Base-by-base conservation (phyloP, 2,888 invertebrate species). In the Acleris holmiana region DNA sequence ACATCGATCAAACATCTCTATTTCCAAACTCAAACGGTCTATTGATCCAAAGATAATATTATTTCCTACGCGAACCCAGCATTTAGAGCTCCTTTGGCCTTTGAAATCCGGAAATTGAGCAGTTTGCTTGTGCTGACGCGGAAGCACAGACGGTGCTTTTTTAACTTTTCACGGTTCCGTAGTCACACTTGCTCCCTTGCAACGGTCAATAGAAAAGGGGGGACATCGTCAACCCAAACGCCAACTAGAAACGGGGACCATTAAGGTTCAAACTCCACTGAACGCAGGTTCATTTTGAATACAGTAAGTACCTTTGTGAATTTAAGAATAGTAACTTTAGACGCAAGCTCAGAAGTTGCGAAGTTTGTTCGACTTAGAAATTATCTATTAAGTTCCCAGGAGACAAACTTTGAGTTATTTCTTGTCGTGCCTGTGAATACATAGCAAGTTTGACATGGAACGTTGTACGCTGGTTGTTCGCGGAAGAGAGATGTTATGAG, bases 351-450 rank as follows among this genome's bases (percentile, higher is more conserved):
- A 76, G 78, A 80, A 80, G 79, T 82, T 77, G 59, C 68, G 67
- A 79, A 82, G 80, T 83, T 83, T 77, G 75, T 78, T 78, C 73
- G 75, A 77, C 77, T 80, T 75, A 73, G 75, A 77, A 80, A 80
- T 83, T 80, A 80, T 79, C 80, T 78, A 77, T 80, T 76, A 77
- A 75, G 75, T 79, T 77, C 76, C 76, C 76, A 71, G 68, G 72
- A 75, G 72, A 67, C 59, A 61, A 78, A 75, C 74, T 73, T 78
- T 72, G 68, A 73, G 67, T 73, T 79, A 73, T 73, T 74, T 74
- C 70, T 72, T 75, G 76, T 76, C 74, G 69, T 68, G 69, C 67
- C 65, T 63, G 72, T 71, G 68, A 67, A 64, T 63, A 59, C 62
- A 67, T 56, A 66, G 61, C 48, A 50, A 57, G 18, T 63, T 49